Conservation (phyloP, 53 echinoderm and acorn worm genomes). For the Temnopleurus reevesii region DNA sequence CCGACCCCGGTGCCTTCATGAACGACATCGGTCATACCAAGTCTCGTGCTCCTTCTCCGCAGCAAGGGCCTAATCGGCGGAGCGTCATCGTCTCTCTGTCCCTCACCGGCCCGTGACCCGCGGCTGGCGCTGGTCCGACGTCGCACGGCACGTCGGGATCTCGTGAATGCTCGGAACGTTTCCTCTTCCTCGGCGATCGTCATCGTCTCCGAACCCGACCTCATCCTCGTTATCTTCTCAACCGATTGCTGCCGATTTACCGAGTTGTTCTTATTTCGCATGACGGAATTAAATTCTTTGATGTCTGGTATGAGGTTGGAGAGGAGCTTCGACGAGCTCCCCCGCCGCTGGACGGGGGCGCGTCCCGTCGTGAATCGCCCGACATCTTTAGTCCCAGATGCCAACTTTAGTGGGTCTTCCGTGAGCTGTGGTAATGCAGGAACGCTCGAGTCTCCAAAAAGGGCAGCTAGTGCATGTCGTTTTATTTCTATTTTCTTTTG, state of each 20-base stretch:
- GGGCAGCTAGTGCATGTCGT: neutral
- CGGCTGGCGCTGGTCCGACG: constrained; percentile 23
- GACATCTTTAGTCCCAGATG: neutral
- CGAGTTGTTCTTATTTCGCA: neutral
- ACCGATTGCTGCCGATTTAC: neutral
- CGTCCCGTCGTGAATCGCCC: neutral
- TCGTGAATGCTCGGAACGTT: constrained; percentile 23
- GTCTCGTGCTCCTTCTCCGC: constrained; percentile 45
- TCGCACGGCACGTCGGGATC: neutral
- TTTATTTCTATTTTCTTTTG: neutral
- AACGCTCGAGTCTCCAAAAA: neutral
- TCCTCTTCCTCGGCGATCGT: constrained; percentile 39
- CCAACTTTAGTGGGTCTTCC: neutral
- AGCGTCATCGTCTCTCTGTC: neutral
- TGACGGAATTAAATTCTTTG: neutral
- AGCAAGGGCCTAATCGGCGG: neutral
- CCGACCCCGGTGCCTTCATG: neutral
- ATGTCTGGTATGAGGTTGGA: neutral
- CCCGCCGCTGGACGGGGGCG: neutral
- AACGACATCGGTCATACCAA: neutral
- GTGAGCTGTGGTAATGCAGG: neutral
- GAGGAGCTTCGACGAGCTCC: neutral
- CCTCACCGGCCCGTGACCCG: neutral
- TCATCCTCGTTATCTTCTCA: neutral
- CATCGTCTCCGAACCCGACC: constrained; percentile 39